These are phyloP conservation scores for Panopea generosa DNA, from an alignment of 2,888 invertebrate species.

Conservation along the genomic window DNA sequence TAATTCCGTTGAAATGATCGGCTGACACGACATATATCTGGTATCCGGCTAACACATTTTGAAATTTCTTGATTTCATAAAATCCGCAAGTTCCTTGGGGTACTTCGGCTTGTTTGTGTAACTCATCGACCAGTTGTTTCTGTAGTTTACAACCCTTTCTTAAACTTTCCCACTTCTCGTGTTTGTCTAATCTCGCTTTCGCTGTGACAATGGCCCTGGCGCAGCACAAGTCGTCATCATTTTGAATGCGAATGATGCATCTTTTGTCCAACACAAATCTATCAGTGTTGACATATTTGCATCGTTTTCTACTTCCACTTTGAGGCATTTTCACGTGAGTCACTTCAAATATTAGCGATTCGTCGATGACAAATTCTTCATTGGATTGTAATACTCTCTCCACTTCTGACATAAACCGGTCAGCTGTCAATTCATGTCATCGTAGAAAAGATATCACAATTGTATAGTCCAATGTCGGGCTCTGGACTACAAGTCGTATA, in stretches of 20 bases:
- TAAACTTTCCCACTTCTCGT: conserved; percentile 44
- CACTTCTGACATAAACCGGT: conserved; percentile 26
- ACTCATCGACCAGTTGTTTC: conserved; percentile 18
- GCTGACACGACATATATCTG: conserved; percentile 37
- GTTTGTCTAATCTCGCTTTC: conserved; percentile 46
- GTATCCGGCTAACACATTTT: conserved; percentile 22
- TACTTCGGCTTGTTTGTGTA: conserved; percentile 35
- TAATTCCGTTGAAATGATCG: conserved; percentile 43
- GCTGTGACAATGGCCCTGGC: conserved; percentile 55
- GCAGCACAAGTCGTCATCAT: conserved; percentile 48
- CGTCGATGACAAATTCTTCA: conserved; percentile 43
- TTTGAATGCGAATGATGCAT: conserved; percentile 48
- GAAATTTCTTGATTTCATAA: conserved; percentile 40
- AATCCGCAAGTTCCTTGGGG: conserved; percentile 32
- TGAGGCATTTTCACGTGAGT: conserved; percentile 37
- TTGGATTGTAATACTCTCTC: conserved; percentile 37
- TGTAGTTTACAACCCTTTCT: conserved; percentile 32
- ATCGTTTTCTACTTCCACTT: conserved; percentile 29
- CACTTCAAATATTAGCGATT: conserved; percentile 40
- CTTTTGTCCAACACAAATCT: conserved; percentile 35
- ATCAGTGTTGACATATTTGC: conserved; percentile 39
- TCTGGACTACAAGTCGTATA: conserved; percentile 17
- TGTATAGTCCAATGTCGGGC: conserved; percentile 10
- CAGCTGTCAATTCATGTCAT: conserved; percentile 17
- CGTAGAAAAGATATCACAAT: conserved; percentile 15